Conservation (phyloP, 2,888 invertebrate species). For the Plusia festucae region DNA sequence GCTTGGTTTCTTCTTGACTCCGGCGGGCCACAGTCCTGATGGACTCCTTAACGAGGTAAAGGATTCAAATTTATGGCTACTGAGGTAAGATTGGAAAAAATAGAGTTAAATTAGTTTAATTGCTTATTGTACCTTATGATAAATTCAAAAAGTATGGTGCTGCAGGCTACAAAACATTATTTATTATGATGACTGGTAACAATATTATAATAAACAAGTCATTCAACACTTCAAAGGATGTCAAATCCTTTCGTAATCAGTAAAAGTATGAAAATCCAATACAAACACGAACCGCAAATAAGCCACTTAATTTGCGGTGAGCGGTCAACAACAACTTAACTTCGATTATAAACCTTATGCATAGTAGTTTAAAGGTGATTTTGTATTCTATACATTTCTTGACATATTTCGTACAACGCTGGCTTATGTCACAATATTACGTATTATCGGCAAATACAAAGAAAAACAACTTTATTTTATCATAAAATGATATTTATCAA, state of each 20-base stretch:
- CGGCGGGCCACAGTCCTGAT: too few relatives aligned
- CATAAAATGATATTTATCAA: too few relatives aligned
- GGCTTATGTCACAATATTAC: neutral
- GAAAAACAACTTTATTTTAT: neutral
- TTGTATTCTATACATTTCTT: too few relatives aligned
- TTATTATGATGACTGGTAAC: neutral
- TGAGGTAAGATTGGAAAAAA: too few relatives aligned
- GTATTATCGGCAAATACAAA: neutral
- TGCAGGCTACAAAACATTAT: neutral
- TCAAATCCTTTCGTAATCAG: conserved; percentile 3
- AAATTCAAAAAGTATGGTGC: too few relatives aligned
- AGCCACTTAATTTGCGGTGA: neutral
- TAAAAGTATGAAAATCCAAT: neutral
- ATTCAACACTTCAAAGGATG: neutral
- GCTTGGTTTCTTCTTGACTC: too few relatives aligned
- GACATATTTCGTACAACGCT: neutral
- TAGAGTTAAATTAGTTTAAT: too few relatives aligned
- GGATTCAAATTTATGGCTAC: too few relatives aligned
- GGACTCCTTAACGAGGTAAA: too few relatives aligned
- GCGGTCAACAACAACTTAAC: neutral
- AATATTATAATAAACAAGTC: neutral
- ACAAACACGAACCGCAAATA: conserved; percentile 5
- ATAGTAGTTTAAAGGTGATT: neutral
- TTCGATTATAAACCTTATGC: neutral
- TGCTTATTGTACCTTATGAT: too few relatives aligned